Conservation (phyloP, 2,113 vertebrate genomes). For the Calyptommatus sinebrachiatus region DNA sequence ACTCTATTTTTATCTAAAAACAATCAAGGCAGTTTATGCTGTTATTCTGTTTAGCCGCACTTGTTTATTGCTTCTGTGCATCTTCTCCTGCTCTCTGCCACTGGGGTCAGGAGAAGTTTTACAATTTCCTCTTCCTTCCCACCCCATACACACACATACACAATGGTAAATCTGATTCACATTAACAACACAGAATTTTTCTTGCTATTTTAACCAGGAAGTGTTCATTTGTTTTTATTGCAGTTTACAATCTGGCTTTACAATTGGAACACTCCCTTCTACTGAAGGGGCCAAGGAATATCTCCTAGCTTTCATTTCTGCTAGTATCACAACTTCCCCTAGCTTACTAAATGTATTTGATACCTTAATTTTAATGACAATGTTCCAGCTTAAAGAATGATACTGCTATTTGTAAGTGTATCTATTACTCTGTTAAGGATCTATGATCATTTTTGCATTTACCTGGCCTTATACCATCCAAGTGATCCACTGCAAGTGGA, state of each 20-base stretch:
- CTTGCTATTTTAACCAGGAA: background rate
- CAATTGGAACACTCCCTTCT: background rate
- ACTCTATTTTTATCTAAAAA: background rate
- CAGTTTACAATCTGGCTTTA: background rate
- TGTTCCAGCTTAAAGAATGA: no score
- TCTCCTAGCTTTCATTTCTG: no score
- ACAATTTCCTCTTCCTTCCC: conserved; percentile 20
- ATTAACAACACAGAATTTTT: background rate
- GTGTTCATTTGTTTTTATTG: background rate
- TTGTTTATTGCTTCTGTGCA: background rate
- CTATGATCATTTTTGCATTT: no score
- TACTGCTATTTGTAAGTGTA: no score
- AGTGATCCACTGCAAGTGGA: no score
- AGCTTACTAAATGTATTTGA: no score
- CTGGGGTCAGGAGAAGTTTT: background rate
- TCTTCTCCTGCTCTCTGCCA: background rate
- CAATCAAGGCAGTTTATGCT: background rate
- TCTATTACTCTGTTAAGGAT: no score
- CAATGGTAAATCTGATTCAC: background rate
- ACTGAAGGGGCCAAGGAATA: no score
- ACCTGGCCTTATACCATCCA: no score
- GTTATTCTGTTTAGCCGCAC: conserved; percentile 12
- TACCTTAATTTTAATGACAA: no score
- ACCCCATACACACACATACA: background rate
- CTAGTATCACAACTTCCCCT: no score